These are phyloP conservation scores for Anthonomus grandis DNA, from an alignment of 1,140 invertebrate genomes.

Conservation along the genomic window DNA sequence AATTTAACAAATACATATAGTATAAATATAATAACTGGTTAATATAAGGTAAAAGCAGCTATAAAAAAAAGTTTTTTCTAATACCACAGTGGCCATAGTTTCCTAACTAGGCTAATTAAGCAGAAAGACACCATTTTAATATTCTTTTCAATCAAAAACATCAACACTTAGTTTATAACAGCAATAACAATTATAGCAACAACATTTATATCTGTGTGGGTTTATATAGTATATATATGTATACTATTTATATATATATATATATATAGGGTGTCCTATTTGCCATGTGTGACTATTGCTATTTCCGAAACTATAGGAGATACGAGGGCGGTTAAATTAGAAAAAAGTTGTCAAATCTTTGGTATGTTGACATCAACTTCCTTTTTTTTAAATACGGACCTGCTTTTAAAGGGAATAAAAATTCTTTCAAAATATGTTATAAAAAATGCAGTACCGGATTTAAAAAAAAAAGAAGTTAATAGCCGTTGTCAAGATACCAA, in stretches of 20 bases:
- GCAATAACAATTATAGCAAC: constrained; percentile 29
- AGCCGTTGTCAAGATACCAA: too few species aligned
- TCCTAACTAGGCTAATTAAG: not conserved
- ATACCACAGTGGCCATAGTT: not conserved
- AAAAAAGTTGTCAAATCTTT: too few species aligned
- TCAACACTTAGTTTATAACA: constrained; percentile 27
- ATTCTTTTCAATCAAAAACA: constrained; percentile 23
- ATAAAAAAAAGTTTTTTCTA: too few species aligned
- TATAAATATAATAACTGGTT: too few species aligned
- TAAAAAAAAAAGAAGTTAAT: too few species aligned
- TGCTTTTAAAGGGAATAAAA: too few species aligned
- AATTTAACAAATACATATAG: too few species aligned
- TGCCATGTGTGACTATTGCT: not conserved
- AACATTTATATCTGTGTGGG: constrained; percentile 11
- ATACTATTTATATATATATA: too few species aligned
- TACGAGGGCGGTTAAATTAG: not conserved
- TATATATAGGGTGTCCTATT: not conserved
- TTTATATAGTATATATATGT: too few species aligned
- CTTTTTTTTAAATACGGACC: not conserved
- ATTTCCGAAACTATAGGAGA: not conserved
- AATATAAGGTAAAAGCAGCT: too few species aligned
- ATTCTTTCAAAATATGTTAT: too few species aligned
- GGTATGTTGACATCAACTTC: not conserved
- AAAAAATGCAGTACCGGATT: too few species aligned
- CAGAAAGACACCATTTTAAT: not conserved